These are phyloP conservation scores for Botia kubotai DNA, from an alignment of 2,797 vertebrate genomes.

Conservation along the genomic window DNA sequence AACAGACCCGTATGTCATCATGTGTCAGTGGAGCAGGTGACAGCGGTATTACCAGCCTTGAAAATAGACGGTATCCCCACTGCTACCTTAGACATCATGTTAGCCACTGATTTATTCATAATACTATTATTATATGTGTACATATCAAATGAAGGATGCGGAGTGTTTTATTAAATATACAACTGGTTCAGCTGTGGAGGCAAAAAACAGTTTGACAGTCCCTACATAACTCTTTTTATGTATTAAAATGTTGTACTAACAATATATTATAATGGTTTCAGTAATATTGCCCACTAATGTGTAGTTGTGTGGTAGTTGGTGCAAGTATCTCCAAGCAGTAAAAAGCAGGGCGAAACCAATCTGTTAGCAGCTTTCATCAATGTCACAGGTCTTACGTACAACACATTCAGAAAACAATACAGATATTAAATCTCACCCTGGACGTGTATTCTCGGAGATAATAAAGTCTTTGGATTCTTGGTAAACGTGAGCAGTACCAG, in stretches of 20 bases:
- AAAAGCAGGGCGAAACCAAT: not conserved
- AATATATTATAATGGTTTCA: not conserved
- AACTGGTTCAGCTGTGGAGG: not conserved
- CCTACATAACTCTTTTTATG: no score
- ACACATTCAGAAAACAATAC: not conserved
- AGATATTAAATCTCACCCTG: not conserved
- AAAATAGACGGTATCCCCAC: not conserved
- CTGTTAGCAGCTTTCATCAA: constrained; percentile 29
- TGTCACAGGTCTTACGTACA: not conserved
- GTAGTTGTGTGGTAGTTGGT: not conserved
- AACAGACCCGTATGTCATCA: not conserved
- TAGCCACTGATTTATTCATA: not conserved
- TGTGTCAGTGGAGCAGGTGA: not conserved
- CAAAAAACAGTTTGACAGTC: not conserved
- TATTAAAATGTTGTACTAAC: not conserved
- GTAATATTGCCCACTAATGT: not conserved
- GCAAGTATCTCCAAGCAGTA: not conserved
- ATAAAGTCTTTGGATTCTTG: not conserved
- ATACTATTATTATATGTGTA: no score
- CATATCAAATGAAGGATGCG: no score
- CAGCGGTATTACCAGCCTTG: not conserved
- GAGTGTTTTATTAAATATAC: not conserved
- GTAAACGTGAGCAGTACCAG: not conserved
- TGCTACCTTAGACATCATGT: not conserved
- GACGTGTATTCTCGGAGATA: not conserved